A percentile compares a stretch with the other conserved stretches of the same genome.
Evolutionary conservation across 2,113 vertebrate species (phyloP).

Genomic region (Oreochromis tanganicae): DNA sequence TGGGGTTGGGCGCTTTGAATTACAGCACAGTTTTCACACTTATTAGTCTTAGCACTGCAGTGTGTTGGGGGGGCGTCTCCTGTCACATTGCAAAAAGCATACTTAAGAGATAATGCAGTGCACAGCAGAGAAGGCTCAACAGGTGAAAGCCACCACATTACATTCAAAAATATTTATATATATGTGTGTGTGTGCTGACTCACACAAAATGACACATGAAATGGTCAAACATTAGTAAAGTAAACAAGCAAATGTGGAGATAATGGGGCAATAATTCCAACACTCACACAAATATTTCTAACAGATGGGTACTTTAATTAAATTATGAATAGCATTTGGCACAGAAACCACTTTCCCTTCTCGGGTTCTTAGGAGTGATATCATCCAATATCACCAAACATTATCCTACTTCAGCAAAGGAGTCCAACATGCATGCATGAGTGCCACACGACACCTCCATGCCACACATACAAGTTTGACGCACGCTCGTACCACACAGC

Average conservation of each 20-base stretch:
- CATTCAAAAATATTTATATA: background rate
- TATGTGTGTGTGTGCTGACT: background rate
- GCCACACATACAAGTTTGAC: background rate
- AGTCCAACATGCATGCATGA: background rate
- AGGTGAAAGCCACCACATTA: background rate
- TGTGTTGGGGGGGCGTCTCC: background rate
- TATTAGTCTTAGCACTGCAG: background rate
- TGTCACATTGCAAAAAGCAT: background rate
- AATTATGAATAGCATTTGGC: slow-evolving; percentile 34
- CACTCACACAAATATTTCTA: background rate
- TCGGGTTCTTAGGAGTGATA: background rate
- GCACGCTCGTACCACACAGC: background rate
- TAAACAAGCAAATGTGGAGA: background rate
- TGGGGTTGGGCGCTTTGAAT: background rate
- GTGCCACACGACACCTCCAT: background rate
- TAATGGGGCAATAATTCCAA: background rate
- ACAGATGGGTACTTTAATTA: slow-evolving; percentile 8
- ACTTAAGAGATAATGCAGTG: background rate
- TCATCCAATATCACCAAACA: background rate
- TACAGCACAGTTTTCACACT: slow-evolving; percentile 11
- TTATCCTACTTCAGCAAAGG: background rate
- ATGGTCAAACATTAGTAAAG: background rate
- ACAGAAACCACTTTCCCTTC: background rate
- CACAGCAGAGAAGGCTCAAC: background rate
- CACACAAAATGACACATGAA: background rate